A percentile compares a stretch with the other conserved stretches of the same genome.
These are phyloP conservation scores for Coregonus suidteri DNA, from an alignment of 2,797 vertebrate species.

Conservation along the genomic window DNA sequence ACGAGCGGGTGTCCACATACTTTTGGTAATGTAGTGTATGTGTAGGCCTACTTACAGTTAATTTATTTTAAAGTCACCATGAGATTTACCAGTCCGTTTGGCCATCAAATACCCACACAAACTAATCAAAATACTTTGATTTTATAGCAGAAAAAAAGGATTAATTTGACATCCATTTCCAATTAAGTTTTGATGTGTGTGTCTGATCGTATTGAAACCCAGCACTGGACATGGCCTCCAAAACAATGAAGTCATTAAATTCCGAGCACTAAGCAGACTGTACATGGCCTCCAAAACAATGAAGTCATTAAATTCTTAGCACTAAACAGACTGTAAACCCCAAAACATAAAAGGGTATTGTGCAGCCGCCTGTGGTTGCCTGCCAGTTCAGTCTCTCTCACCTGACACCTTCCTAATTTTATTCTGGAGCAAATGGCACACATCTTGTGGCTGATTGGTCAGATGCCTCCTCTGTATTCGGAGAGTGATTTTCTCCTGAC, in stretches of 20 bases:
- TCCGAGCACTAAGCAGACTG: not conserved
- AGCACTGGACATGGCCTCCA: not conserved
- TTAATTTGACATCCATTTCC: not conserved
- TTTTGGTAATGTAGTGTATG: not conserved
- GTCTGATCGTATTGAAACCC: not conserved
- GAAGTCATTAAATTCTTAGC: not conserved
- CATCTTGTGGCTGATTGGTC: conserved; percentile 69
- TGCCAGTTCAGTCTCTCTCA: conserved; percentile 56
- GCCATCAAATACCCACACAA: not conserved
- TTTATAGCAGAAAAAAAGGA: not conserved
- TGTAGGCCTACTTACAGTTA: not conserved
- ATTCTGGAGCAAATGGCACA: conserved; percentile 51
- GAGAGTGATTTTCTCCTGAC: conserved; percentile 66
- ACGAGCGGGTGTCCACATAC: too few species aligned
- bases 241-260: not conserved
- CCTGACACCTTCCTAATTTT: conserved; percentile 60
- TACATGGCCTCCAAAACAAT: not conserved
- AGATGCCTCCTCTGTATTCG: conserved; percentile 66
- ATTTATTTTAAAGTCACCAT: not conserved
- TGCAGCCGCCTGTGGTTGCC: conserved; percentile 52
- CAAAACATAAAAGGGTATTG: not conserved
- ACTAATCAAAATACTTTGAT: not conserved
- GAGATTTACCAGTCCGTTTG: too few species aligned
- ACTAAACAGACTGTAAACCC: not conserved
- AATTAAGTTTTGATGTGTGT: not conserved